Evolutionary conservation across 2,888 invertebrate genomes (phyloP), one percentile per base, ranked within the genome.

Genomic region (Ochropleura leucogaster): DNA sequence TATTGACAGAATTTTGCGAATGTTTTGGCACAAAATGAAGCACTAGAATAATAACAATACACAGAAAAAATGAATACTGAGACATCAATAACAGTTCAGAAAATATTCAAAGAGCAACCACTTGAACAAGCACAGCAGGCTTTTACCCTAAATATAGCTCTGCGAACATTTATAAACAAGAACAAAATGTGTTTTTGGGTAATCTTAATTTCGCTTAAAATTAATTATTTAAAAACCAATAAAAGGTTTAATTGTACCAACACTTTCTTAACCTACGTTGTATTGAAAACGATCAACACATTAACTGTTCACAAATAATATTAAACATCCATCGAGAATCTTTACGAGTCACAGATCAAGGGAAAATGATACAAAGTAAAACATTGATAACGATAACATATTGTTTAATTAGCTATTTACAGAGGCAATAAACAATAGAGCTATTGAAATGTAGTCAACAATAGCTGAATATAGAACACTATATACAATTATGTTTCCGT

Each of bases 401-500:
- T 78, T 75, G 47, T 68, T 77, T 70, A 49, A 63, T 62, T 16
- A 77, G 42, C 51, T 53, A 71, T 75, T 71, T 74, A 30, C 49
- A 70, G 46, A 9, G 44, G 42, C 59, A 66, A 73, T 68, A 46
- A 74, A 73, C 60, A 79, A 73, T 49, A 66, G 20, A 71, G 20
- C 9, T 65, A 53, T 68, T 68, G 55, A 77, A 70, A 59, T 18
- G 63, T 70, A 75, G 64, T 79, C 64, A 81, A 64, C 68, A 59
- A 72, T 62, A 63, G 59, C 49, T 72, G 65, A 76, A 81, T 62
- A 68, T 77, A 68, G 20, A 64, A 55, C 44, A 10, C 47, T 20
- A 18, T 10, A 62, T 66, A 59, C 16, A 74, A 59, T 68, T 77
- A 68, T 72, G 53, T 85, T 86, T 85, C 85, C 85, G 83, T 47